Evolutionary conservation across 2,888 invertebrate species (phyloP).

Genomic region (Eilema sororculum): DNA sequence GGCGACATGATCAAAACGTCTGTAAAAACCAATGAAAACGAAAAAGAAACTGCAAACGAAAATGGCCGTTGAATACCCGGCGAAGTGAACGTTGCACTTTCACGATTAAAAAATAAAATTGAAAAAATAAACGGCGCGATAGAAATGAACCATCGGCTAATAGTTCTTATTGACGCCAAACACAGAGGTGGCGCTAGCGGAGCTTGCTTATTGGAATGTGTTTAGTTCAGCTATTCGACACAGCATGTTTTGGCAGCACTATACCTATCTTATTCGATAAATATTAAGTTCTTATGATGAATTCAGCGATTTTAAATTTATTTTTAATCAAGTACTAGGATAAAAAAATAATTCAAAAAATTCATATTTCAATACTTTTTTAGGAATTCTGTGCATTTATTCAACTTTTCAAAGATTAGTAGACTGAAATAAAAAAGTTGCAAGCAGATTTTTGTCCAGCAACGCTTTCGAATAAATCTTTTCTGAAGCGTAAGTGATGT

Average conservation of each 20-base stretch:
- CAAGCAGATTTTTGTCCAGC: neutral
- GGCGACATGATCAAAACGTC: slow-evolving; percentile 79
- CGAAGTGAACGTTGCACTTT: slow-evolving; percentile 85
- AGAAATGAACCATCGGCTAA: slow-evolving; percentile 78
- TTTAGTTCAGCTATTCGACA: slow-evolving; percentile 83
- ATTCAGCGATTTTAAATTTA: neutral
- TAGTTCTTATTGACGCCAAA: slow-evolving; percentile 70
- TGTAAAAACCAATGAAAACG: slow-evolving; percentile 79
- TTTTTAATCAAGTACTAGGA: neutral
- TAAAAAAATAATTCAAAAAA: neutral
- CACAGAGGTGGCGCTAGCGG: slow-evolving; percentile 65
- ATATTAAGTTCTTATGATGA: slow-evolving; percentile 39
- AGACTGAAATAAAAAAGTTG: neutral
- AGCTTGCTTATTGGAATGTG: slow-evolving; percentile 36
- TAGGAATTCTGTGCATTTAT: neutral
- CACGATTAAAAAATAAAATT: slow-evolving; percentile 80
- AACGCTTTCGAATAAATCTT: no score
- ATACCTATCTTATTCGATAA: no score
- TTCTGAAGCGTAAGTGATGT: neutral
- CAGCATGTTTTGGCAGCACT: slow-evolving; percentile 71
- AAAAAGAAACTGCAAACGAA: slow-evolving; percentile 79
- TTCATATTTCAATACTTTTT: neutral
- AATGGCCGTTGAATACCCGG: slow-evolving; percentile 80
- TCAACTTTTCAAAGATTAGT: neutral
- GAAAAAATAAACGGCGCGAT: slow-evolving; percentile 74